phyloP scores from a whole-genome alignment of 2,888 invertebrate genomes.

The Coleophora flavipennella region DNA sequence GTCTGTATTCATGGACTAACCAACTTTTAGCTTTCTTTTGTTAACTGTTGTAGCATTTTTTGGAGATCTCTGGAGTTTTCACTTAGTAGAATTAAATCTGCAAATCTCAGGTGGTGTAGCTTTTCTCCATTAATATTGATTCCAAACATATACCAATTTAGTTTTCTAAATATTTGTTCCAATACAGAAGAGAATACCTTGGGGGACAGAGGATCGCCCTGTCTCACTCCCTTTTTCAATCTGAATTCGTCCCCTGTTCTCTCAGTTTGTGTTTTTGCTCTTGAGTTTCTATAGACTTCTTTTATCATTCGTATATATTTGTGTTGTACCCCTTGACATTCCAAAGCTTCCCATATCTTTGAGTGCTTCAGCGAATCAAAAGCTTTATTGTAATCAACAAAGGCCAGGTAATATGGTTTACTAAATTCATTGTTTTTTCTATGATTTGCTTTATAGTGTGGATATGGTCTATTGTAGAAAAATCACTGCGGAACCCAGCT shows the following conservation, averaged over 20 bases:
- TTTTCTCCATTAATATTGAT: too few species aligned
- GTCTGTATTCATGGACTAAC: too few species aligned
- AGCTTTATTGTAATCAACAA: slow-evolving; percentile 7
- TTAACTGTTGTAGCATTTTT: too few species aligned
- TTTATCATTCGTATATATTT: not conserved
- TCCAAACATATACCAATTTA: too few species aligned
- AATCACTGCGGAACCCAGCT: slow-evolving; percentile 15
- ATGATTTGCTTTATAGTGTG: slow-evolving; percentile 14
- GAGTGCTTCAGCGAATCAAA: not conserved
- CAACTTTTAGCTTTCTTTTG: too few species aligned
- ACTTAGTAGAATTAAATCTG: too few species aligned
- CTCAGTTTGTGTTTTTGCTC: not conserved
- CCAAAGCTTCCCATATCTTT: not conserved
- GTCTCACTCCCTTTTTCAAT: not conserved
- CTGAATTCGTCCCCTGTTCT: not conserved
- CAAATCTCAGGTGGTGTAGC: too few species aligned
- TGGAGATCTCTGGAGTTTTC: too few species aligned
- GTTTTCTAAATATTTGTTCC: too few species aligned
- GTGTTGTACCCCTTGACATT: not conserved
- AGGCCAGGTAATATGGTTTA: slow-evolving; percentile 8
- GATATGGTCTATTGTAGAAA: slow-evolving; percentile 17
- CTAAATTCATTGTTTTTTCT: too few species aligned
- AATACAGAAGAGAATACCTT: too few species aligned
- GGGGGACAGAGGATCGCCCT: too few species aligned
- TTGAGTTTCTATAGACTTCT: not conserved